These are phyloP conservation scores for Pantherophis alleghaniensis DNA, from an alignment of 2,797 vertebrate genomes.

Conservation along the genomic window DNA sequence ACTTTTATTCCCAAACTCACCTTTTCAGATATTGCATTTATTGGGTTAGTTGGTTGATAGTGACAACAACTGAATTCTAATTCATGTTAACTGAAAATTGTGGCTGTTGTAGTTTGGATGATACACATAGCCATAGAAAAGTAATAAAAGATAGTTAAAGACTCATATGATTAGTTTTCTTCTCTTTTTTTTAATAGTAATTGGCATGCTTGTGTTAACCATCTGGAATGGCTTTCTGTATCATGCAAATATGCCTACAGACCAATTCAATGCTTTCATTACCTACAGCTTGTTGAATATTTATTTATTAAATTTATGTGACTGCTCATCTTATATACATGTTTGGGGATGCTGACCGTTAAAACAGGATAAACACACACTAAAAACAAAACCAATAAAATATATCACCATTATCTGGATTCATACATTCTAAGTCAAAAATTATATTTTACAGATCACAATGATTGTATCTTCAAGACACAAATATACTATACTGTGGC, in stretches of 20 bases:
- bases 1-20: neutral
- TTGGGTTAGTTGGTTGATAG: neutral
- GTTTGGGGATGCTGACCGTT: neutral
- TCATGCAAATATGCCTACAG: neutral
- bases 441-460: neutral
- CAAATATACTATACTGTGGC: neutral
- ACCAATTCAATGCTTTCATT: neutral
- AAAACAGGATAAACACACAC: neutral
- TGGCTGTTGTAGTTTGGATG: neutral
- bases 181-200: neutral
- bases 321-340: neutral
- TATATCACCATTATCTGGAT: neutral
- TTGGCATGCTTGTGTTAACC: neutral
- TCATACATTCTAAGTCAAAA: neutral
- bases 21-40: neutral
- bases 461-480: neutral
- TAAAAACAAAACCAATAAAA: neutral
- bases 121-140: neutral
- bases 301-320: neutral
- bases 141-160: neutral
- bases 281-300: neutral
- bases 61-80: neutral
- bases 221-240: neutral
- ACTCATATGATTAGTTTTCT: neutral
- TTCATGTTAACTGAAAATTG: neutral